Evolutionary conservation across 2,797 vertebrate genomes (phyloP).

Genomic region (Acanthurus tractus): DNA sequence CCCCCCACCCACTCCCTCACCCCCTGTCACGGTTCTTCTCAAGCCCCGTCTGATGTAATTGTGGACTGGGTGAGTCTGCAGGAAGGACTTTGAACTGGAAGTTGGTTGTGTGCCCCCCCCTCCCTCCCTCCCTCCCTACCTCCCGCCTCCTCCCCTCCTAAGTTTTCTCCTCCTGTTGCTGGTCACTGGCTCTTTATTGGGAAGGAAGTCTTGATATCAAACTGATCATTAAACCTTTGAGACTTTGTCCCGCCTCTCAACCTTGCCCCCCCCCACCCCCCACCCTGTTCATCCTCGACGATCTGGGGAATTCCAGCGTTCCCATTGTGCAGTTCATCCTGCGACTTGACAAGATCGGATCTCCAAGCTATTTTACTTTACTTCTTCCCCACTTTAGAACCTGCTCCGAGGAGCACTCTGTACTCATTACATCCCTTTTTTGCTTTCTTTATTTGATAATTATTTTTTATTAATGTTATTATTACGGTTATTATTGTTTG

Average conservation of each 20-base stretch:
- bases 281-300: slow-evolving; percentile 58
- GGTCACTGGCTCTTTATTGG: slow-evolving; percentile 84
- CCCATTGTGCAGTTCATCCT: slow-evolving; percentile 81
- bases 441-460: slow-evolving; percentile 84
- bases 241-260: slow-evolving; percentile 64
- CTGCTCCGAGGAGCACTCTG: slow-evolving; percentile 89
- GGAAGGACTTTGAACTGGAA: slow-evolving; percentile 87
- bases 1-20: slow-evolving; percentile 2
- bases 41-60: slow-evolving; percentile 76
- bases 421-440: slow-evolving; percentile 79
- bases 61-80: slow-evolving; percentile 82
- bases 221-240: slow-evolving; percentile 83
- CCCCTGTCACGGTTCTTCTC: slow-evolving; percentile 61
- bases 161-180: slow-evolving; percentile 81
- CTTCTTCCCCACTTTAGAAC: slow-evolving; percentile 87
- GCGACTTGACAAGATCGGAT: slow-evolving; percentile 88
- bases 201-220: slow-evolving; percentile 82
- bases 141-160: neutral
- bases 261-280: slow-evolving; percentile 14
- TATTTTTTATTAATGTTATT: slow-evolving; percentile 87
- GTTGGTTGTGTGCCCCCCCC: slow-evolving; percentile 65
- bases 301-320: slow-evolving; percentile 84
- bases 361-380: slow-evolving; percentile 87
- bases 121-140: too few species aligned
- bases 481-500: slow-evolving; percentile 87